phyloP scores from a whole-genome alignment of 2,888 invertebrate species.

The Teleiodes luculella region DNA sequence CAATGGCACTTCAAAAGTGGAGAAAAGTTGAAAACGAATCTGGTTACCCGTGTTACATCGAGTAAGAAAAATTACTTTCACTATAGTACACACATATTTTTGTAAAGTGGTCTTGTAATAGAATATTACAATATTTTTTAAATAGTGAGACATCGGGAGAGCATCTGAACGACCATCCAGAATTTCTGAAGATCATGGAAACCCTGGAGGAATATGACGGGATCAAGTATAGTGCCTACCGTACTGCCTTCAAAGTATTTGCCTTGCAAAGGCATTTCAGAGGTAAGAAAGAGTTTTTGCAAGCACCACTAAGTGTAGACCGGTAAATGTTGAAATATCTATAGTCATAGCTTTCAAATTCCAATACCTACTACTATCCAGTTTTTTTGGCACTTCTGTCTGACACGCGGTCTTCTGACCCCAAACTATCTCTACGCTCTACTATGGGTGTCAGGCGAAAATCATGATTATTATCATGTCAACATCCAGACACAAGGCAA shows the following conservation, averaged over 20 bases:
- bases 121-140: too few species aligned
- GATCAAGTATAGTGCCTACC: constrained; percentile 86
- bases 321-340: too few species aligned
- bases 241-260: constrained; percentile 84
- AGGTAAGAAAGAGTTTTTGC: constrained; percentile 74
- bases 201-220: constrained; percentile 81
- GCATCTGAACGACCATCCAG: constrained; percentile 80
- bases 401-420: too few species aligned
- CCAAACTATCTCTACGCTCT: too few species aligned
- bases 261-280: constrained; percentile 72
- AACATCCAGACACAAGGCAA: too few species aligned
- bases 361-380: too few species aligned
- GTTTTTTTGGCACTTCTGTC: too few species aligned
- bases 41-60: constrained; percentile 79
- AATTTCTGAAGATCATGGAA: constrained; percentile 77
- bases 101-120: too few species aligned
- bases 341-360: too few species aligned
- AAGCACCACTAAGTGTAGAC: too few species aligned
- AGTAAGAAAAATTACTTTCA: constrained; percentile 69
- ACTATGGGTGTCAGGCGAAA: too few species aligned
- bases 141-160: constrained; percentile 71
- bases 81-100: constrained; percentile 14
- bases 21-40: constrained; percentile 79
- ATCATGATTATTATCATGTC: too few species aligned
- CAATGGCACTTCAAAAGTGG: constrained; percentile 63